Percentiles rank a stretch among this genome's conserved stretches.
phyloP scores from a whole-genome alignment of 2,113 vertebrate genomes.

The Chinchilla lanigera region DNA sequence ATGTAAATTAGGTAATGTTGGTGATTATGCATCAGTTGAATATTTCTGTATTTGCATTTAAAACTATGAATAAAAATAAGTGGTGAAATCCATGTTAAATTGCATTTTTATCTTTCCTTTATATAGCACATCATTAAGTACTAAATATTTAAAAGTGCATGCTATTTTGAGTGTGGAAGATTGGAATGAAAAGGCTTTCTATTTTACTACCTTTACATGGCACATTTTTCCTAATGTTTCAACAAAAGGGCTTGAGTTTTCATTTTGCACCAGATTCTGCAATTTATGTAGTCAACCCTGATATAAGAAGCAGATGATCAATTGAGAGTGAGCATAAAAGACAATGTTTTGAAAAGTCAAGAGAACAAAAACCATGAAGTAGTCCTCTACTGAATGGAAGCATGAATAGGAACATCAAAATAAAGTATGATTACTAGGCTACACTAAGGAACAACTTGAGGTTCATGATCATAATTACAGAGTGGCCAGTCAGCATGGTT shows the following conservation, averaged over 20 bases:
- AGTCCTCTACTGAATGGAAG: neutral
- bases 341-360: neutral
- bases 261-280: neutral
- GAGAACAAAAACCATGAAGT: neutral
- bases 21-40: neutral
- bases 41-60: neutral
- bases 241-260: neutral
- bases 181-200: neutral
- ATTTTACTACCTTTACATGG: neutral
- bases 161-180: neutral
- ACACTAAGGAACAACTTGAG: conserved; percentile 52
- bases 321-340: neutral
- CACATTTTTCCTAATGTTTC: neutral
- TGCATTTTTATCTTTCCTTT: neutral
- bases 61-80: neutral
- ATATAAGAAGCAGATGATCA: conserved; percentile 34
- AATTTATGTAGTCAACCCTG: neutral
- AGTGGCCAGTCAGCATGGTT: conserved; percentile 41
- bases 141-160: neutral
- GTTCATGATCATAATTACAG: conserved; percentile 52
- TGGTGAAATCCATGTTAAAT: neutral
- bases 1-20: neutral
- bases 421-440: conserved; percentile 45
- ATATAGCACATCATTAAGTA: neutral
- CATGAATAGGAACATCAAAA: conserved; percentile 7